phyloP scores from a whole-genome alignment of 2,797 vertebrate genomes.

The Cyprinodon diabolis region DNA sequence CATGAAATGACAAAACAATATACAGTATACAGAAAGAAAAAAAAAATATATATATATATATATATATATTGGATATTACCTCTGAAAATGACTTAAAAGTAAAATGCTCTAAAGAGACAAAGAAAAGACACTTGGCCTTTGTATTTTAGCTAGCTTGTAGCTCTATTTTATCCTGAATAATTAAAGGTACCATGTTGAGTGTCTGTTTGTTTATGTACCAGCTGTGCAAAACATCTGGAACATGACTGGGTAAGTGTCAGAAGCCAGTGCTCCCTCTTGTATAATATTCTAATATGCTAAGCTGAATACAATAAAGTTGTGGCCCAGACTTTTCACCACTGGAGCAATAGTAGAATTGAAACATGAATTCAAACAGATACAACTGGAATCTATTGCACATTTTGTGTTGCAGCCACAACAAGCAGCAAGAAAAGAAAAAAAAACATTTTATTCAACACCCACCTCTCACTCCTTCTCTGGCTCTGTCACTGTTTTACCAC shows the following conservation, averaged over 20 bases:
- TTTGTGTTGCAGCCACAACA: slow-evolving; percentile 42
- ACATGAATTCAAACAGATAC: slow-evolving; percentile 9
- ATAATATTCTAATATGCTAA: slow-evolving; percentile 5
- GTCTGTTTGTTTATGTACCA: slow-evolving; percentile 24
- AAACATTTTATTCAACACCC: slow-evolving; percentile 55
- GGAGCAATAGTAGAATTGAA: background rate
- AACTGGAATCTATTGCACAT: background rate
- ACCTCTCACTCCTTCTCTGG: slow-evolving; percentile 34
- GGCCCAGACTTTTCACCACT: slow-evolving; percentile 5
- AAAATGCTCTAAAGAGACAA: background rate
- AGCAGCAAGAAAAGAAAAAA: slow-evolving; percentile 45
- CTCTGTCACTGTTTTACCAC: slow-evolving; percentile 48
- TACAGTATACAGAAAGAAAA: background rate
- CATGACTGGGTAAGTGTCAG: slow-evolving; percentile 17
- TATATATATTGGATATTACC: background rate
- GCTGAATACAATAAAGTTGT: slow-evolving; percentile 46
- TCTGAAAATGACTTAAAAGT: background rate
- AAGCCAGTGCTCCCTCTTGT: slow-evolving; percentile 19
- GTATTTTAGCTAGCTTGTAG: background rate
- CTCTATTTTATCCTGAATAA: background rate
- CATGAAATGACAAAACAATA: background rate
- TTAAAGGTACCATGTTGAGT: background rate
- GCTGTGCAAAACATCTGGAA: slow-evolving; percentile 46
- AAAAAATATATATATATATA: too few species aligned
- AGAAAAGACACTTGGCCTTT: background rate